phyloP scores from a whole-genome alignment of 2,113 vertebrate genomes.

The Dissostichus mawsoni region DNA sequence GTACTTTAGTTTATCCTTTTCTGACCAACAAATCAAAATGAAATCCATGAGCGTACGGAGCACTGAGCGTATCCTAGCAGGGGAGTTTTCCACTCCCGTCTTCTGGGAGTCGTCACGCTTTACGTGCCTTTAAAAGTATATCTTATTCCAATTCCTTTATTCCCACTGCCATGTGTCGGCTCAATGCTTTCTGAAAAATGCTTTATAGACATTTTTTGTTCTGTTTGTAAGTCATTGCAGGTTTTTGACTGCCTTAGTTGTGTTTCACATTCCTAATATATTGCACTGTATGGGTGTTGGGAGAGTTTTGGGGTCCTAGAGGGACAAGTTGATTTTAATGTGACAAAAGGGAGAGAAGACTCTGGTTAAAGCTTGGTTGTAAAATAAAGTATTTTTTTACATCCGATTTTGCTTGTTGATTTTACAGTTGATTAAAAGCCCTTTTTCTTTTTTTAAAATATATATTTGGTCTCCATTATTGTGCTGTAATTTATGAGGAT shows the following conservation, averaged over 20 bases:
- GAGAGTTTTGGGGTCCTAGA: background rate
- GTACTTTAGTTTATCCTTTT: constrained; percentile 15
- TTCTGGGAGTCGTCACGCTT: constrained; percentile 25
- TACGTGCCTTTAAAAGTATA: constrained; percentile 21
- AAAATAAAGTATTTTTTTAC: constrained; percentile 1
- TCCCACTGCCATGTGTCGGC: background rate
- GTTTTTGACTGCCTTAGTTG: background rate
- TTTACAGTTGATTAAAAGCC: background rate
- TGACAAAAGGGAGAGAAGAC: constrained; percentile 5
- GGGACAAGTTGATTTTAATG: background rate
- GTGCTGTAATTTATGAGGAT: constrained; percentile 1
- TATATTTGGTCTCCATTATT: background rate
- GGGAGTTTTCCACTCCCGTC: constrained; percentile 7
- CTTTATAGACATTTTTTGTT: background rate
- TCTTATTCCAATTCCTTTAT: constrained; percentile 18
- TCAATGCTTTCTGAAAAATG: background rate
- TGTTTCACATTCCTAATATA: background rate
- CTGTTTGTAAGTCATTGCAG: background rate
- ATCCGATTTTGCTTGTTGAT: background rate
- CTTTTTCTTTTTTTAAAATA: background rate
- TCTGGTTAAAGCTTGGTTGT: constrained; percentile 3
- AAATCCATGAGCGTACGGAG: constrained; percentile 16
- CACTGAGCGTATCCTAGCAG: background rate
- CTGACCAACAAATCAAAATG: constrained; percentile 33
- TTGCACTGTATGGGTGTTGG: background rate